Conservation (phyloP, 1,140 invertebrate species). For the Trichonephila clavipes region DNA sequence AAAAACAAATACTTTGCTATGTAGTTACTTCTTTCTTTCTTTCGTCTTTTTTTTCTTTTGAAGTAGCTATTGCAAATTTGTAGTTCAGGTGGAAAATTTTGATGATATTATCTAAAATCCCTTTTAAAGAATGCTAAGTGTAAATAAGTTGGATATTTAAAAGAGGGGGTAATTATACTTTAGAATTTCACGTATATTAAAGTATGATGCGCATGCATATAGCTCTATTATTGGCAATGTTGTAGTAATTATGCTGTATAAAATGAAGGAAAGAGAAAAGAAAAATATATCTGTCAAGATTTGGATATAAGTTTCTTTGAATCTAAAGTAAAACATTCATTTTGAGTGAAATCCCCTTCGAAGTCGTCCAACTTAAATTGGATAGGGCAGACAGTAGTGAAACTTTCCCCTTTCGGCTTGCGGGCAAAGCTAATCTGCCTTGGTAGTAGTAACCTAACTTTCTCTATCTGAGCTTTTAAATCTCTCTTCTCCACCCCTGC, state of each 20-base stretch:
- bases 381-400: slow-evolving; percentile 30
- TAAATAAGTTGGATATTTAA: too few relatives aligned
- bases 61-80: too few relatives aligned
- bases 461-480: slow-evolving; percentile 25
- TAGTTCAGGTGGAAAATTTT: too few relatives aligned
- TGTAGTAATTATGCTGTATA: neutral
- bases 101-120: too few relatives aligned
- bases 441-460: slow-evolving; percentile 18
- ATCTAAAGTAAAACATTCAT: slow-evolving; percentile 1
- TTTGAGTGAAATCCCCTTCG: slow-evolving; percentile 26
- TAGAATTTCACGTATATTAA: too few relatives aligned
- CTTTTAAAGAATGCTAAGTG: too few relatives aligned
- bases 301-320: neutral
- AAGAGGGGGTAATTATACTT: too few relatives aligned
- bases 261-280: neutral
- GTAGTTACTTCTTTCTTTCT: too few relatives aligned
- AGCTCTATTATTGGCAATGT: neutral
- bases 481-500: neutral
- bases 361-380: slow-evolving; percentile 40
- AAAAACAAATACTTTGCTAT: too few relatives aligned
- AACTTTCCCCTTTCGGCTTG: slow-evolving; percentile 49
- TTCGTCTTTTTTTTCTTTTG: too few relatives aligned
- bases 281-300: neutral
- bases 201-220: too few relatives aligned
- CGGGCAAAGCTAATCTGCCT: slow-evolving; percentile 19